Base-by-base conservation (phyloP, 2,888 invertebrate species). In the Taphrorychus bicolor region DNA sequence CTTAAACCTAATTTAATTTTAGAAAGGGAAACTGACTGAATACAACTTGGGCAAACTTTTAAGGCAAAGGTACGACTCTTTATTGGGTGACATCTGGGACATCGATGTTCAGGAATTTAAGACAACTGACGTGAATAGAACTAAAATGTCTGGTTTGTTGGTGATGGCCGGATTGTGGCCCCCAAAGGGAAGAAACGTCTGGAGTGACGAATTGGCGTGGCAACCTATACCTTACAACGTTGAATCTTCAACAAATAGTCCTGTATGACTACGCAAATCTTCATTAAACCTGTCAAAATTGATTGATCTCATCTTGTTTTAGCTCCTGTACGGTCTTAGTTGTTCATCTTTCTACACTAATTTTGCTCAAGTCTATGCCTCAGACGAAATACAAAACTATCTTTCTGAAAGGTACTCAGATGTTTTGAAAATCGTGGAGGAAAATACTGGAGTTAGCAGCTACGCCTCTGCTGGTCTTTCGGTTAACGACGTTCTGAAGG, bases 131-230 rank as follows among this genome's bases (percentile, higher is more conserved):
- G 87, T 84, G 74, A 87, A 88, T 56, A 83, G 91, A 42, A 91
- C 92, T 0, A 85, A 91, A 80, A 89, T 90, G 86, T 89, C 90
- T 5, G 89, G 88, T 0, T 83, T 88, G 71, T 82, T 88, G 14
- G 87, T 89, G 1, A 80, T 90, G 61, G 87, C 90, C 0, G 91
- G 87, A 0, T 76, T 92, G 24, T 91, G 85, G 77, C 89, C 88
- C 2, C 89, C 89, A 0, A 75, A 75, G 5, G 83, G 83, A 4
- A 74, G 81, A 16, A 84, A 86, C 77, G 81, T 83, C 64, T 88
- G 88, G 87, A 85, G 85, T 72, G 72, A 77, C 11, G 51, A 24
- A 3, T 53, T 75, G 4, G 56, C 40, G 0, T 76, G 76, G 76
- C 75, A 75, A 69, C 75, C 76, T 1, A 74, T 76, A 49, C 74